Conservation (phyloP, 1,140 invertebrate species). For the Drosophila willistoni region DNA sequence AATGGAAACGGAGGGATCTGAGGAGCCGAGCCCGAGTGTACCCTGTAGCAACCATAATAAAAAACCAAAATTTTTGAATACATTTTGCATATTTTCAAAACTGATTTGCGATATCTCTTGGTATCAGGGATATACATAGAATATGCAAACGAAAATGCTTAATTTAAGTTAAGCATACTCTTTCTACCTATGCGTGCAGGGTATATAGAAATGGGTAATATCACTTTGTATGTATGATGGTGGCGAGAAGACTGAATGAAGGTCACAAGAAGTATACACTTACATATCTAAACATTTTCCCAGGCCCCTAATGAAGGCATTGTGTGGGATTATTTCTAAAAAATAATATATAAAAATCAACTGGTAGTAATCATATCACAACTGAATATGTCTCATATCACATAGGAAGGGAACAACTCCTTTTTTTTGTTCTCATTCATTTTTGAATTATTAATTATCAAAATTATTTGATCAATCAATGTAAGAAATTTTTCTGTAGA, state of each 20-base stretch:
- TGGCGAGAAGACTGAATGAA: conserved; percentile 8
- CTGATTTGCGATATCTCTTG: too few relatives aligned
- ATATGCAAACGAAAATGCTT: too few relatives aligned
- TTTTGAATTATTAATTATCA: conserved; percentile 4
- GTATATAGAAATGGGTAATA: not conserved
- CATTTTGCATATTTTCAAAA: too few relatives aligned
- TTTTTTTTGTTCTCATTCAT: too few relatives aligned
- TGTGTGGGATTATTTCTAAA: not conserved
- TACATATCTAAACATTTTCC: conserved; percentile 1
- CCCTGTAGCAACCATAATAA: too few relatives aligned
- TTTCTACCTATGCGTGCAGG: too few relatives aligned
- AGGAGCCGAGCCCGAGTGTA: too few relatives aligned
- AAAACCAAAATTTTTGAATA: too few relatives aligned
- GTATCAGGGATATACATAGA: too few relatives aligned
- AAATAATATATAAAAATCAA: not conserved
- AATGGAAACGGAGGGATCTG: too few relatives aligned
- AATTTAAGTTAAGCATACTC: too few relatives aligned
- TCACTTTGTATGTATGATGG: not conserved
- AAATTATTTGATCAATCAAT: conserved; percentile 10
- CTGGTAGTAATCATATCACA: not conserved
- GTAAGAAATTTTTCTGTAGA: conserved; percentile 11
- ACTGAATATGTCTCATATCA: not conserved
- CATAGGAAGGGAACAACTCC: too few relatives aligned
- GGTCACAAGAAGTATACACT: conserved; percentile 1
- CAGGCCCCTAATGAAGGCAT: not conserved